A percentile compares a stretch with the other conserved stretches of the same genome.
Conservation (phyloP, 2,113 vertebrate genomes). For the Sceloporus tristichus region DNA sequence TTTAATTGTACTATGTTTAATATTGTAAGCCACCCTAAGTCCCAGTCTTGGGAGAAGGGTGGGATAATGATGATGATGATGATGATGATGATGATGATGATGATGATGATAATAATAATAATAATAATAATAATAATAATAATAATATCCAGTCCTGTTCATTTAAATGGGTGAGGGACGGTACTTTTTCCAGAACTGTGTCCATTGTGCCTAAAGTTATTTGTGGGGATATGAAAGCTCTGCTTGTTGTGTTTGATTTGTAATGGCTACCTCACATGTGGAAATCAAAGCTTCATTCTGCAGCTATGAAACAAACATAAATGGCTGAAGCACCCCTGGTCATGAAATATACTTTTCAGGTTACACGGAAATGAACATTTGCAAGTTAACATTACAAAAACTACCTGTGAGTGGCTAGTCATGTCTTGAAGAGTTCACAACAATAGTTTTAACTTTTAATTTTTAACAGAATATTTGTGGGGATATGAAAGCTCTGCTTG, state of each 20-base stretch:
- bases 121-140: too few species aligned
- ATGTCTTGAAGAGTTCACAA: neutral
- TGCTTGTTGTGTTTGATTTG: neutral
- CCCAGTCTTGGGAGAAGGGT: too few species aligned
- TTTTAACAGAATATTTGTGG: neutral
- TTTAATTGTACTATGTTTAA: too few species aligned
- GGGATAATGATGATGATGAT: too few species aligned
- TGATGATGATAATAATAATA: too few species aligned
- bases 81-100: too few species aligned
- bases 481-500: too few species aligned
- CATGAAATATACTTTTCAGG: neutral
- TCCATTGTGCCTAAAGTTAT: neutral
- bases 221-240: neutral
- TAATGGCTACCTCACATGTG: neutral
- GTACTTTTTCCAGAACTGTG: too few species aligned
- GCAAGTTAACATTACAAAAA: neutral
- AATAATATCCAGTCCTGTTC: neutral
- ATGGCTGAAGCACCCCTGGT: neutral
- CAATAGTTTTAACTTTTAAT: neutral
- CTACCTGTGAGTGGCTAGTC: neutral
- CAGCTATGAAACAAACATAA: neutral
- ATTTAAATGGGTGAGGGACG: neutral
- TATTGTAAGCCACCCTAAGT: too few species aligned
- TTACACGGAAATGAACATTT: neutral
- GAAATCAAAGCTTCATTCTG: neutral